Conservation (phyloP, 1,140 invertebrate genomes). For the Achroia grisella region DNA sequence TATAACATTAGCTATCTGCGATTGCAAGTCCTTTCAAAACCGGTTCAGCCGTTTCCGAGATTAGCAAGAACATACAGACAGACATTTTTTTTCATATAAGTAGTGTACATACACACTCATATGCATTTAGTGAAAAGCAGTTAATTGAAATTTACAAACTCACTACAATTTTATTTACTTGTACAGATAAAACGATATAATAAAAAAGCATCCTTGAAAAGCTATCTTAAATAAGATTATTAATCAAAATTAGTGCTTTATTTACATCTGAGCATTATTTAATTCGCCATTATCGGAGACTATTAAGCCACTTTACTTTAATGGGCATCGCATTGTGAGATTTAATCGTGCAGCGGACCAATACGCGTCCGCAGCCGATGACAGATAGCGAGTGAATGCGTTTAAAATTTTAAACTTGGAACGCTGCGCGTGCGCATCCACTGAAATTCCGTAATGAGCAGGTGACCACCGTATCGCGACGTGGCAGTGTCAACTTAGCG, state of each 20-base stretch:
- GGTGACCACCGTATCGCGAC: constrained; percentile 41
- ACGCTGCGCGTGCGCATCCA: constrained; percentile 39
- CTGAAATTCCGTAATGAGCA: constrained; percentile 49
- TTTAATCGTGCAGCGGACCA: constrained; percentile 44
- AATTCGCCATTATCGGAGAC: constrained; percentile 31
- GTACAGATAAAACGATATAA: no score
- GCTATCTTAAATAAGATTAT: not conserved
- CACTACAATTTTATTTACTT: no score
- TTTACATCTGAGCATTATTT: constrained; percentile 20
- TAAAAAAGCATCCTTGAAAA: no score
- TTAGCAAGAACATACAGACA: no score
- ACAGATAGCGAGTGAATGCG: constrained; percentile 57
- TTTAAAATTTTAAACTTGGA: constrained; percentile 41
- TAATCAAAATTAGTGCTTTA: constrained; percentile 3
- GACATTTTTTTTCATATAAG: no score
- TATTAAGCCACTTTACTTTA: constrained; percentile 56
- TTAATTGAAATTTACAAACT: no score
- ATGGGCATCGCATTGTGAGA: constrained; percentile 53
- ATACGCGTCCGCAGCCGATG: constrained; percentile 51
- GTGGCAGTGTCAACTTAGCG: constrained; percentile 42
- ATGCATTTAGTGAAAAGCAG: no score
- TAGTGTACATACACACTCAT: no score
- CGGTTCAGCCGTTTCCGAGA: no score
- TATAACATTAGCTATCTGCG: no score
- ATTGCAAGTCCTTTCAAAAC: no score